These are phyloP conservation scores for Polydrusus cervinus DNA, from an alignment of 2,888 invertebrate species.

Conservation along the genomic window DNA sequence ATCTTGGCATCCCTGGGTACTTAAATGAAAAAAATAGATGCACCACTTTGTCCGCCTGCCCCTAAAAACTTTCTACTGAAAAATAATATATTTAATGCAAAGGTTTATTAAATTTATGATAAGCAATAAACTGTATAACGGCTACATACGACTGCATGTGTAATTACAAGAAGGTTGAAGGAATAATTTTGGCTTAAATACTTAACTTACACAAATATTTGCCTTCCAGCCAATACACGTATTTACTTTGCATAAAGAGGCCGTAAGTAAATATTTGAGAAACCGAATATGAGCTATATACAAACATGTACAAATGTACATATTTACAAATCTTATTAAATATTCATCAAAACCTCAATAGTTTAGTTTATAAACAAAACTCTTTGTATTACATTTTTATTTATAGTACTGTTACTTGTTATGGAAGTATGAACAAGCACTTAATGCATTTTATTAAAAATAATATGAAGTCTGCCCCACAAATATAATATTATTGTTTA, in stretches of 20 bases:
- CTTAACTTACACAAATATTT: slow-evolving; percentile 1
- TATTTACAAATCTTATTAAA: not conserved
- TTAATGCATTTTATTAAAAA: too few relatives aligned
- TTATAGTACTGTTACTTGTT: too few relatives aligned
- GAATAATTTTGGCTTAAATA: slow-evolving; percentile 5
- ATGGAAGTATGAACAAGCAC: too few relatives aligned
- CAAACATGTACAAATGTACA: not conserved
- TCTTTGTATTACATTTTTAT: not conserved
- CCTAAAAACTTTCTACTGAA: too few relatives aligned
- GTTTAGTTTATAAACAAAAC: not conserved
- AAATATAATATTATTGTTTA: too few relatives aligned
- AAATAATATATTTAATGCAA: too few relatives aligned
- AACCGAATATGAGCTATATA: not conserved
- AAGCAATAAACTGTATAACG: too few relatives aligned
- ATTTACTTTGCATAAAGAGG: slow-evolving; percentile 17
- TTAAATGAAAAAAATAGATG: too few relatives aligned
- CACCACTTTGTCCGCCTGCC: too few relatives aligned
- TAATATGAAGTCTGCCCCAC: too few relatives aligned
- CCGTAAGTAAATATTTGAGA: slow-evolving; percentile 12
- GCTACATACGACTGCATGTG: not conserved
- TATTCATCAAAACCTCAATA: not conserved
- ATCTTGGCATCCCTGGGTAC: too few relatives aligned
- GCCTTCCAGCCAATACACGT: slow-evolving; percentile 5
- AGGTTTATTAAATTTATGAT: too few relatives aligned
- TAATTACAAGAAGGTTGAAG: not conserved